Evolutionary conservation across 2,888 invertebrate genomes (phyloP).

Genomic region (Limnephilus lunatus): DNA sequence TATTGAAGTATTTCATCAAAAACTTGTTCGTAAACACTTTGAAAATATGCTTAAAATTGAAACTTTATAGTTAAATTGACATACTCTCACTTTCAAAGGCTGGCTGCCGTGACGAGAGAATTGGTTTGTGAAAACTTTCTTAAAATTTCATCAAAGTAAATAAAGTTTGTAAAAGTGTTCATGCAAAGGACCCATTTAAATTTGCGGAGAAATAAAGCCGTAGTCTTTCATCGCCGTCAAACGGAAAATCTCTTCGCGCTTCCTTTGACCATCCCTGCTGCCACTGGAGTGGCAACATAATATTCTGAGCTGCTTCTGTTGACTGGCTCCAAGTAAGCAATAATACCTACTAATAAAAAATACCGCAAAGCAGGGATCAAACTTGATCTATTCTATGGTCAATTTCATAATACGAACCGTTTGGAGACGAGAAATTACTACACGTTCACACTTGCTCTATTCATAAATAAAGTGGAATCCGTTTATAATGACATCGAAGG

Average conservation of each 20-base stretch:
- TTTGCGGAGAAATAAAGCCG: slow-evolving; percentile 27
- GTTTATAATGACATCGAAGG: too few species aligned
- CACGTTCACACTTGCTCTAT: too few species aligned
- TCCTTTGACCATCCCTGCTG: slow-evolving; percentile 27
- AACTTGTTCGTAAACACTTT: slow-evolving; percentile 9
- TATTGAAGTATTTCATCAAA: not conserved
- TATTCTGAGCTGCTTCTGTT: slow-evolving; percentile 16
- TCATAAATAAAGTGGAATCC: too few species aligned
- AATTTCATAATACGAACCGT: too few species aligned
- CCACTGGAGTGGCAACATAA: slow-evolving; percentile 36
- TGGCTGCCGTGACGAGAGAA: not conserved
- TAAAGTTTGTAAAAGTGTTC: slow-evolving; percentile 43
- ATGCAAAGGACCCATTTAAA: slow-evolving; percentile 22
- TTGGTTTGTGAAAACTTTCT: slow-evolving; percentile 15
- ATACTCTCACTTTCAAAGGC: slow-evolving; percentile 26
- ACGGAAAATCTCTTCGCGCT: slow-evolving; percentile 40
- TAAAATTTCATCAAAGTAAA: slow-evolving; percentile 28
- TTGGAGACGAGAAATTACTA: too few species aligned
- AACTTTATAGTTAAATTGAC: slow-evolving; percentile 20
- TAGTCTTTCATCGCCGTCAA: slow-evolving; percentile 38
- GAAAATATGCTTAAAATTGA: slow-evolving; percentile 25
- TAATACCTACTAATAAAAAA: not conserved
- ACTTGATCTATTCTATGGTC: too few species aligned
- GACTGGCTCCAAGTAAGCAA: slow-evolving; percentile 8
- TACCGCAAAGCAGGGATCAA: too few species aligned